Base-by-base conservation (phyloP, 53 echinoderm and acorn worm genomes). In the Holothuria leucospilota region DNA sequence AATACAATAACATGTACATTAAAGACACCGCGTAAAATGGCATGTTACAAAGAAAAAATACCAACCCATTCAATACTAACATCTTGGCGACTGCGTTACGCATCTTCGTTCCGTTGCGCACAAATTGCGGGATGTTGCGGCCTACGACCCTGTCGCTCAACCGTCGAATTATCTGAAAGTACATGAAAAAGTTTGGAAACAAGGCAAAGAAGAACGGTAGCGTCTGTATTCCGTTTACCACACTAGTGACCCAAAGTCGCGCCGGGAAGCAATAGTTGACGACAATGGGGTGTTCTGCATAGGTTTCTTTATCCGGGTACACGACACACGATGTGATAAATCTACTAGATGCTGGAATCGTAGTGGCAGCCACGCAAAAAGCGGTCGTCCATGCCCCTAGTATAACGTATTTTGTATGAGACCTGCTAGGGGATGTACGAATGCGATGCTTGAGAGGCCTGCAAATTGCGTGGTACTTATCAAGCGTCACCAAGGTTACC, bases 391-490 rank as follows among this genome's bases (percentile, higher is more conserved):
- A 88, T 16, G 71, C 68, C 4, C 30, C 41, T 4, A 69, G 15
- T 59, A 88, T 52, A 12, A 88, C 68, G 26, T 81, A 39, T 11
- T 46, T 59, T 8, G 88, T 88, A 61, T 88, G 51, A 11, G 81
- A 81, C 60, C 81, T 68, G 8, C 74, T 23, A 51, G 77, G 69
- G 23, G 63, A 58, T 14, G 81, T 62, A 29, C 40, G 59, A 12
- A 77, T 81, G 23, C 56, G 56, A 29, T 83, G 68, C 20, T 67
- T 23, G 5, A 88, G 20, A 8, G 88, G 88, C n/a, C 81, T 52
- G 24, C 88, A 88, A 21, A 88, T 81, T 15, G 88, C 88, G 38
- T 69, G 65, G 39, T 81, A 88, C 59, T 81, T 80, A 51, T 88
- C 88, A 6, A 88, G 77, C 9, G 81, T 69, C 20, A 88, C 88